These are phyloP conservation scores for Ondatra zibethicus DNA, from an alignment of 2,113 vertebrate species.

Conservation along the genomic window DNA sequence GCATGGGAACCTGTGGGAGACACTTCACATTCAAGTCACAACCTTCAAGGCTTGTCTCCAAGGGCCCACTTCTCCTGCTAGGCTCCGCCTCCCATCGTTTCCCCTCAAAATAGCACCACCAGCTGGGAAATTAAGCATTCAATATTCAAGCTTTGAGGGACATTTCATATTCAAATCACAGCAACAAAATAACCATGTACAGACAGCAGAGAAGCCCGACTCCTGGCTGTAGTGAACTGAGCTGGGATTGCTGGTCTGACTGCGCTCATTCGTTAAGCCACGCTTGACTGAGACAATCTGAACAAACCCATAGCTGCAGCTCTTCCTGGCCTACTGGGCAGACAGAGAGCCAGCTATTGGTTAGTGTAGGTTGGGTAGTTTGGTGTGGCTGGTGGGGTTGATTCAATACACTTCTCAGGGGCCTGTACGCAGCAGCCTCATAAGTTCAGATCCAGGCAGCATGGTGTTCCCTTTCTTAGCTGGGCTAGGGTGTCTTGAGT, in stretches of 20 bases:
- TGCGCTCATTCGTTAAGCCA: background rate
- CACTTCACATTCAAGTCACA: background rate
- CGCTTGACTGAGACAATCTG: background rate
- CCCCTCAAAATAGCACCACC: background rate
- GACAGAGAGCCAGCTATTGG: background rate
- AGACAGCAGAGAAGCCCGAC: background rate
- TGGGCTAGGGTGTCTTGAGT: background rate
- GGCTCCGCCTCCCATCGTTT: background rate
- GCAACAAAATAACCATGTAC: background rate
- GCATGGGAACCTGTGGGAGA: background rate
- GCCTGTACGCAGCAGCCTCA: too few species aligned
- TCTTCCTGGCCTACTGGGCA: background rate
- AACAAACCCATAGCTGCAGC: background rate
- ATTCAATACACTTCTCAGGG: background rate
- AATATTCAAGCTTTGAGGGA: background rate
- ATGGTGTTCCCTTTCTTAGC: background rate
- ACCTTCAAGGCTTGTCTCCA: background rate
- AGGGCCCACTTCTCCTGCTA: background rate
- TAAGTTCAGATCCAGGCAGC: rapidly evolving
- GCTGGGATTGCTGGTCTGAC: background rate
- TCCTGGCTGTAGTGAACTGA: background rate
- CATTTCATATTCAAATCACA: background rate
- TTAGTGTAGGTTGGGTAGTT: rapidly evolving
- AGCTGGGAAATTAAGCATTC: background rate
- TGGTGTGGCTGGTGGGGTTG: background rate